Conservation (phyloP, 1,140 invertebrate species). For the Bradynema listronoti region DNA sequence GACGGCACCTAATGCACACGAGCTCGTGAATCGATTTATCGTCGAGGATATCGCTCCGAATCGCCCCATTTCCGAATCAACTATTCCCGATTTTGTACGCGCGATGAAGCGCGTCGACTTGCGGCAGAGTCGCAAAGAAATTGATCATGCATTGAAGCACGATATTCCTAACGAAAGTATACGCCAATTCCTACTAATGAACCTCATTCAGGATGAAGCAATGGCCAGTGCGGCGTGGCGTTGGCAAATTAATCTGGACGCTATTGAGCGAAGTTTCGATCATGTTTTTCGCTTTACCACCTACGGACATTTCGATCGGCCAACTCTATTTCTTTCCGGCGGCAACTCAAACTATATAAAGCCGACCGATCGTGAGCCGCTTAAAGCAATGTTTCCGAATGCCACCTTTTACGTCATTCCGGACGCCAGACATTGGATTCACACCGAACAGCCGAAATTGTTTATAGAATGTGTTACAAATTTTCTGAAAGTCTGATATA, state of each 20-base stretch:
- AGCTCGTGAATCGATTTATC: slow-evolving; percentile 37
- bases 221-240: slow-evolving; percentile 64
- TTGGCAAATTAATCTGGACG: slow-evolving; percentile 71
- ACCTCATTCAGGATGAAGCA: slow-evolving; percentile 64
- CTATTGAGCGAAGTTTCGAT: slow-evolving; percentile 64
- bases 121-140: slow-evolving; percentile 21
- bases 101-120: slow-evolving; percentile 44
- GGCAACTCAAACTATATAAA: slow-evolving; percentile 45
- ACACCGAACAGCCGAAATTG: slow-evolving; percentile 76
- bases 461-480: slow-evolving; percentile 65
- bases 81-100: slow-evolving; percentile 31
- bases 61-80: slow-evolving; percentile 4
- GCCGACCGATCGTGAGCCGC: slow-evolving; percentile 66
- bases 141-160: slow-evolving; percentile 25
- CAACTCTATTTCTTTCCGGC: slow-evolving; percentile 32
- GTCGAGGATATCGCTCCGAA: slow-evolving; percentile 37
- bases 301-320: slow-evolving; percentile 24
- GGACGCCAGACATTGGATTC: slow-evolving; percentile 79
- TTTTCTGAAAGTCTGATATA: slow-evolving; percentile 41
- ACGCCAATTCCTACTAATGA: slow-evolving; percentile 72
- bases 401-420: slow-evolving; percentile 70
- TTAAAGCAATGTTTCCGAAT: slow-evolving; percentile 71
- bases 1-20: neutral
- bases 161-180: slow-evolving; percentile 59
- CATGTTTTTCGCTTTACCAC: slow-evolving; percentile 61